Conservation (phyloP, 1,140 invertebrate species). For the Lepidurus apus region DNA sequence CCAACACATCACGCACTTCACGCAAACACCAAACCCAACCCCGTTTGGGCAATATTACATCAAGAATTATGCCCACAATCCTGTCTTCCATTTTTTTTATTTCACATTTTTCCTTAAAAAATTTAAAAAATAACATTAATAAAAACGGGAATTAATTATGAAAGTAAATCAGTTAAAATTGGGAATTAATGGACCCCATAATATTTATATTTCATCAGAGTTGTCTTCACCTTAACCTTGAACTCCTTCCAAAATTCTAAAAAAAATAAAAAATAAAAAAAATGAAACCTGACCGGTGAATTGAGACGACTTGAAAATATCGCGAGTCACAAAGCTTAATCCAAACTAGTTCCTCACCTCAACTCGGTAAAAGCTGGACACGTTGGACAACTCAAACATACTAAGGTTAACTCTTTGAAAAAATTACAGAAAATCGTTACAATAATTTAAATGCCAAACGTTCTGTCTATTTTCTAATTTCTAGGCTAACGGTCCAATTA, state of each 20-base stretch:
- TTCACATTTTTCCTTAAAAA: neutral
- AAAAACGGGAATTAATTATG: neutral
- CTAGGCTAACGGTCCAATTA: too few relatives aligned
- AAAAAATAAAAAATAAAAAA: neutral
- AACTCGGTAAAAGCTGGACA: too few relatives aligned
- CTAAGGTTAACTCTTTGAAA: too few relatives aligned
- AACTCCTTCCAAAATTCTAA: neutral
- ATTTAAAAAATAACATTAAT: neutral
- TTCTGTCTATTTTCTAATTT: too few relatives aligned
- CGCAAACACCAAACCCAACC: constrained; percentile 14
- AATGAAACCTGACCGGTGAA: too few relatives aligned
- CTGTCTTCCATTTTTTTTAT: constrained; percentile 10
- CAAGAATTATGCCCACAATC: constrained; percentile 19
- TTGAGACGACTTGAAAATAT: too few relatives aligned
- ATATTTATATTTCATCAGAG: neutral
- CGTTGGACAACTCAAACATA: too few relatives aligned
- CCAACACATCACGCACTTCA: constrained; percentile 17
- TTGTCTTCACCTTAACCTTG: too few relatives aligned
- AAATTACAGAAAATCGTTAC: too few relatives aligned
- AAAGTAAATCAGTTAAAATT: neutral
- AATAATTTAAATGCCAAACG: too few relatives aligned
- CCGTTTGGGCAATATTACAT: constrained; percentile 15
- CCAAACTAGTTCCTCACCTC: too few relatives aligned
- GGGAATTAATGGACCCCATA: neutral
- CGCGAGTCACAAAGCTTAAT: too few relatives aligned